Evolutionary conservation across 1,140 invertebrate species (phyloP).

Genomic region (Micrasema minimum): DNA sequence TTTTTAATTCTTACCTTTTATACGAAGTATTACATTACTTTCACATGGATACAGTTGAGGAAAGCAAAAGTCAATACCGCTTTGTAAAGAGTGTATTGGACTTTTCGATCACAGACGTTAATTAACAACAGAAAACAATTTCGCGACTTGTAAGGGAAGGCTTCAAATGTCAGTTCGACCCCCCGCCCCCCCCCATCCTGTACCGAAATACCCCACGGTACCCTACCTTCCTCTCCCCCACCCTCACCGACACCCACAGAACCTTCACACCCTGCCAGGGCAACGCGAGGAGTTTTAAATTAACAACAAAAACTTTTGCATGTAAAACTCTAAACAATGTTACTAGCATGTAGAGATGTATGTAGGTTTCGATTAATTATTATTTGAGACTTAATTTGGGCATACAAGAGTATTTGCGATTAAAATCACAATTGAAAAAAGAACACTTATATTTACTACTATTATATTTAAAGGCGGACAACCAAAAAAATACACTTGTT

Average conservation of each 20-base stretch:
- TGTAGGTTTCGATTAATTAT: too few species aligned
- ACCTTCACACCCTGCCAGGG: neutral
- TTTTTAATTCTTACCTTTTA: neutral
- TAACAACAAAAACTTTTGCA: too few species aligned
- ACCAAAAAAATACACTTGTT: too few species aligned
- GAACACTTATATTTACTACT: too few species aligned
- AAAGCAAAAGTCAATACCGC: conserved; percentile 18
- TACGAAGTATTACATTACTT: too few species aligned
- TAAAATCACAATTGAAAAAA: too few species aligned
- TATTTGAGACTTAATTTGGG: too few species aligned
- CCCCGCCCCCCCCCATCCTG: neutral
- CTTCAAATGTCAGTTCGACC: neutral
- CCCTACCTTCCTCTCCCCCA: neutral
- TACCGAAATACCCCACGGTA: too few species aligned
- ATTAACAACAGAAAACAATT: conserved; percentile 41
- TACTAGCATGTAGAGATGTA: too few species aligned
- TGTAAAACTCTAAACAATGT: too few species aligned
- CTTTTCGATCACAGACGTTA: conserved; percentile 35
- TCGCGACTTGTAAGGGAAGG: conserved; percentile 34
- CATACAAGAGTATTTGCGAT: too few species aligned
- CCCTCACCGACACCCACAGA: neutral
- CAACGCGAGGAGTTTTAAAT: neutral
- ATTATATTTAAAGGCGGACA: too few species aligned
- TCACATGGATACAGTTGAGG: neutral
- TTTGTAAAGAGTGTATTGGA: conserved; percentile 28